phyloP scores from a whole-genome alignment of 2,113 vertebrate genomes.

The Cheilinus undulatus region DNA sequence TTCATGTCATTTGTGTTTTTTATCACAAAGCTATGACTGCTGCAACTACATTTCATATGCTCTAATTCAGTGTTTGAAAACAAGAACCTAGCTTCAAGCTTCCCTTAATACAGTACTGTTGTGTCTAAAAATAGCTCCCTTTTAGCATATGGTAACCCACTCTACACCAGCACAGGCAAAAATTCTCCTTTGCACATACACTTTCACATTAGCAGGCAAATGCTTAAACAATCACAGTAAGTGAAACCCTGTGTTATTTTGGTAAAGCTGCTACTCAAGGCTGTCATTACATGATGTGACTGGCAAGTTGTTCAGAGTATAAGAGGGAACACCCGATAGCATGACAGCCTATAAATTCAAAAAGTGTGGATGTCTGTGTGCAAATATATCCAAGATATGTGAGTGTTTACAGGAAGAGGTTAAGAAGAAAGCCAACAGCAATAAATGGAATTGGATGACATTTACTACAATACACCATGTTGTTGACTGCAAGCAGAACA shows the following conservation, averaged over 20 bases:
- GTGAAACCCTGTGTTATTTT: constrained; percentile 23
- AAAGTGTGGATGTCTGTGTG: neutral
- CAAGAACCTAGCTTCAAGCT: constrained; percentile 51
- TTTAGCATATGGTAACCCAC: constrained; percentile 36
- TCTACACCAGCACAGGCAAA: constrained; percentile 28
- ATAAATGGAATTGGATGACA: constrained; percentile 15
- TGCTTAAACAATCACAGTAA: neutral
- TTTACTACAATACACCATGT: neutral
- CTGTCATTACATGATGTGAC: constrained; percentile 38
- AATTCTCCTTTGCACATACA: constrained; percentile 29
- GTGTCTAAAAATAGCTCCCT: constrained; percentile 37
- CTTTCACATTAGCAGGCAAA: neutral
- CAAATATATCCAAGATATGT: constrained; percentile 1
- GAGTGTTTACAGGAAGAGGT: neutral
- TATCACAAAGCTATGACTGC: neutral
- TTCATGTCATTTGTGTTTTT: too few species aligned
- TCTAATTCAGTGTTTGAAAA: constrained; percentile 40
- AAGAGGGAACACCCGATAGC: neutral
- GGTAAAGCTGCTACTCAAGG: constrained; percentile 2
- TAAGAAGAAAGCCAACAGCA: neutral
- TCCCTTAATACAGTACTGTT: constrained; percentile 51
- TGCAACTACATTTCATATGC: neutral
- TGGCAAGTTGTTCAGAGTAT: constrained; percentile 7
- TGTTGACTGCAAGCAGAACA: neutral
- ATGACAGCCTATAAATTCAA: neutral